Evolutionary conservation across 2,113 vertebrate species (phyloP), one percentile per base, ranked within the genome.

Genomic region (Corynorhinus townsendii): DNA sequence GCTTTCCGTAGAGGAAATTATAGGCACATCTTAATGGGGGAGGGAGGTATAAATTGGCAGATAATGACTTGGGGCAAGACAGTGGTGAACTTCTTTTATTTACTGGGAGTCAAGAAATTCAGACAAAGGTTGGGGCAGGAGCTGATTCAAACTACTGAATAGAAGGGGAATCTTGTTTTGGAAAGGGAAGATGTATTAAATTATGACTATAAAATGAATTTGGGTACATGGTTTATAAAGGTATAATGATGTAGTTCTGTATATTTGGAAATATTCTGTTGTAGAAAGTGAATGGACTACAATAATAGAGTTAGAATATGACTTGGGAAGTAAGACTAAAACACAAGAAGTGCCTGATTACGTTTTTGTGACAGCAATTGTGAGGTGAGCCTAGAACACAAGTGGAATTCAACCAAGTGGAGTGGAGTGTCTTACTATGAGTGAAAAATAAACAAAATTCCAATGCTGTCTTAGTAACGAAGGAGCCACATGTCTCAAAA

Each of bases 261-360:
- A 47, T 90, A 90, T 90, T 73, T 96, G 92, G 33, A 90, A 81
- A 90, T 95, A 96, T 45, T 86, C 88, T 92, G 59, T 49, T 81
- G 4, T 43, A 56, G 89, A 92, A 89, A 91, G 4, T 38, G 38
- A 83, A 95, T 75, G 47, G 24, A 69, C 17, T 71, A 19, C 85
- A 86, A 86, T 52, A 82, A 43, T 17, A 69, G 40, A 83, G 69
- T 79, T 82, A 85, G 71, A 93, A 69, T 33, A 81, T 24, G 54
- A 56, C 26, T 38, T 33, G 12, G 38, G 26, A 38, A 52, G 38
- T 76, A 73, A 69, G 35, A 26, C 16, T 28, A 75, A 35, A 52
- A 81, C 43, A 56, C 16, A 19, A 62, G 24, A 85, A 22, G 28
- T 16, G 15, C 12, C 19, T 81, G 75, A 49, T 64, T 66, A 26